These are phyloP conservation scores for Blennius ocellaris DNA, from an alignment of 2,113 vertebrate species.

Conservation along the genomic window DNA sequence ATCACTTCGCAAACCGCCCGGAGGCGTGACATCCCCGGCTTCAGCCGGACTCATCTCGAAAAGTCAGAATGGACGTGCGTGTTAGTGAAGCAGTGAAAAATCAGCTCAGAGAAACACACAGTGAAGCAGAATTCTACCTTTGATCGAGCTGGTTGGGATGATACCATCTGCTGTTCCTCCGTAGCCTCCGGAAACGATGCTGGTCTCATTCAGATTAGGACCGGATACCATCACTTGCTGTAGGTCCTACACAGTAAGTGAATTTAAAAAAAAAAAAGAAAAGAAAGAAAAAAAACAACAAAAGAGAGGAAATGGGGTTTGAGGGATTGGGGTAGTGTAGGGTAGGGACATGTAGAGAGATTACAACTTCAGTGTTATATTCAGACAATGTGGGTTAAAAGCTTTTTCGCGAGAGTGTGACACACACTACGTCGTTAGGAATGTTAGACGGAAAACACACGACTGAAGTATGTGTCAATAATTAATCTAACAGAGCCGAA, in stretches of 20 bases:
- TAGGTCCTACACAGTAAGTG: slow-evolving; percentile 85
- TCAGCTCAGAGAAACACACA: not conserved
- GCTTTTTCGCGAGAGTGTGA: slow-evolving; percentile 47
- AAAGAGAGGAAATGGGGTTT: slow-evolving; percentile 2
- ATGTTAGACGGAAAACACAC: slow-evolving; percentile 49
- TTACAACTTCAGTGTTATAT: slow-evolving; percentile 30
- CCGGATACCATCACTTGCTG: slow-evolving; percentile 99
- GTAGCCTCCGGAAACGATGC: slow-evolving; percentile 96
- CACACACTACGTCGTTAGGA: slow-evolving; percentile 51
- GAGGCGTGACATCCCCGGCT: too few species aligned
- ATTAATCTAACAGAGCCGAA: slow-evolving; percentile 15
- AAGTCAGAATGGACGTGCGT: not conserved
- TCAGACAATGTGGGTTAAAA: slow-evolving; percentile 22
- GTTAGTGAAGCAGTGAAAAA: not conserved
- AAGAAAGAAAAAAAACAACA: slow-evolving; percentile 9
- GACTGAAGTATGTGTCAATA: not conserved
- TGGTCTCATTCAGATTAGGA: slow-evolving; percentile 97
- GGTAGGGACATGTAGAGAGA: slow-evolving; percentile 18
- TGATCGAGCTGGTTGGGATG: slow-evolving; percentile 89
- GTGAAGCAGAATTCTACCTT: slow-evolving; percentile 80
- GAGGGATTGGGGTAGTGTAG: slow-evolving; percentile 4
- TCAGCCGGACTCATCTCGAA: too few species aligned
- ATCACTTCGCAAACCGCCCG: too few species aligned
- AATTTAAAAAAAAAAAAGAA: slow-evolving; percentile 2
- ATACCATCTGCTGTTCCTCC: slow-evolving; percentile 94